These are phyloP conservation scores for Puntigrus tetrazona DNA, from an alignment of 2,113 vertebrate species.

Conservation along the genomic window DNA sequence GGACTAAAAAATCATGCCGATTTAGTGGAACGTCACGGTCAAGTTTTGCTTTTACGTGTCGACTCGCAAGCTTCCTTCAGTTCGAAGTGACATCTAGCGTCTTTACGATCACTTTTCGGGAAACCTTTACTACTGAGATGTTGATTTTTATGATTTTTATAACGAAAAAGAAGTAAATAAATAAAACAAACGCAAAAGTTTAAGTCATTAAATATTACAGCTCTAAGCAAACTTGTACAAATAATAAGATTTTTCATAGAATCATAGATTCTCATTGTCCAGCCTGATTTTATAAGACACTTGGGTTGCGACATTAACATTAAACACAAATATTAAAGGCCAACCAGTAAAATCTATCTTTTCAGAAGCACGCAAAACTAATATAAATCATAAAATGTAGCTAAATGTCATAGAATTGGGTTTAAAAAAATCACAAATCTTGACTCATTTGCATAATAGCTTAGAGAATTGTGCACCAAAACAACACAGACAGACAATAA, in stretches of 20 bases:
- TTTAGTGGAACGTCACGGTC: slow-evolving; percentile 7
- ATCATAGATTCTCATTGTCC: background rate
- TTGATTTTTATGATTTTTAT: too few relatives aligned
- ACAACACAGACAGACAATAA: background rate
- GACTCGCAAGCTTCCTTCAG: background rate
- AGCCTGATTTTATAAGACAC: background rate
- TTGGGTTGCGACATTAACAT: too few relatives aligned
- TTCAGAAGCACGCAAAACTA: background rate
- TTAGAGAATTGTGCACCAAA: background rate
- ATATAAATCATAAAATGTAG: background rate
- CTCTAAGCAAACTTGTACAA: too few relatives aligned
- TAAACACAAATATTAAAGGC: too few relatives aligned
- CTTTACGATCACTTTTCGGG: background rate
- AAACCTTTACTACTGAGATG: background rate
- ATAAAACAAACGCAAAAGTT: too few relatives aligned
- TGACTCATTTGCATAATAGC: background rate
- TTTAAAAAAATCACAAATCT: background rate
- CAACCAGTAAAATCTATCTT: too few relatives aligned
- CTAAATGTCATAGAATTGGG: background rate
- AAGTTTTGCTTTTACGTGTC: background rate
- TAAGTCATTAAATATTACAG: too few relatives aligned
- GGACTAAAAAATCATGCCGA: background rate
- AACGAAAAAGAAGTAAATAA: too few relatives aligned
- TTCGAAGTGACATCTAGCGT: background rate
- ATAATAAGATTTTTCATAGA: too few relatives aligned